phyloP scores from a whole-genome alignment of 92 coral and sea anemone species.

The Nematostella vectensis region DNA sequence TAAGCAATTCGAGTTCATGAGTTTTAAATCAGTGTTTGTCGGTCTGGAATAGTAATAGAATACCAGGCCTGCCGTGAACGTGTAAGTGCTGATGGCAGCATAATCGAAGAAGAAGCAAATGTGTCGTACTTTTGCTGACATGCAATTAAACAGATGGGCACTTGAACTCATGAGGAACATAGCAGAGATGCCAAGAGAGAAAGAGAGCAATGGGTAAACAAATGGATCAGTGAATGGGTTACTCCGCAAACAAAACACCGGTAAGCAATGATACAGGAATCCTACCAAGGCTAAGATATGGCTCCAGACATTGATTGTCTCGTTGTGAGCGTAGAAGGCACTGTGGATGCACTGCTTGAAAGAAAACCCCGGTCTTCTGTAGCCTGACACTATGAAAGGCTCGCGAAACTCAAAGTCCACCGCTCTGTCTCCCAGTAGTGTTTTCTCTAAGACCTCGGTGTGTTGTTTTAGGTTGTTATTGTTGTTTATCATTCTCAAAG shows the following conservation, averaged over 20 bases:
- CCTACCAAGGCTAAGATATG: slow-evolving; percentile 55
- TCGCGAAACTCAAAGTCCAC: slow-evolving; percentile 81
- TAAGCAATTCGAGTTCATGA: slow-evolving; percentile 36
- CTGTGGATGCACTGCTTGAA: slow-evolving; percentile 58
- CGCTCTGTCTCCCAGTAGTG: slow-evolving; percentile 33
- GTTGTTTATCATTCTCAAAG: no score
- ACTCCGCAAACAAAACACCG: slow-evolving; percentile 33
- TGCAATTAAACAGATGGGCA: slow-evolving; percentile 85
- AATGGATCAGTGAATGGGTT: slow-evolving; percentile 63
- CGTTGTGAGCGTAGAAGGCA: slow-evolving; percentile 59
- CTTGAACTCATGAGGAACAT: slow-evolving; percentile 74
- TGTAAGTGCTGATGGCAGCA: slow-evolving; percentile 84
- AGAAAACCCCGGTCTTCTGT: slow-evolving; percentile 68
- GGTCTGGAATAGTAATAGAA: slow-evolving; percentile 91
- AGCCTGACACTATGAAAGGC: slow-evolving; percentile 77
- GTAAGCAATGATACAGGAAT: slow-evolving; percentile 41
- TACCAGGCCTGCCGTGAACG: slow-evolving; percentile 83
- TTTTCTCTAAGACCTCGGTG: not conserved
- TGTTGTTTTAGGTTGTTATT: not conserved
- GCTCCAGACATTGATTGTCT: slow-evolving; percentile 88
- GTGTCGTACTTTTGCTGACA: slow-evolving; percentile 81
- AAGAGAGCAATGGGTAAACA: slow-evolving; percentile 78
- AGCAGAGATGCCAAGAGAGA: slow-evolving; percentile 56
- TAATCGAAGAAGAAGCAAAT: slow-evolving; percentile 93
- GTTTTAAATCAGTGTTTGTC: slow-evolving; percentile 26